phyloP scores from a whole-genome alignment of 2,797 vertebrate species.

The Gambusia yucatana region DNA sequence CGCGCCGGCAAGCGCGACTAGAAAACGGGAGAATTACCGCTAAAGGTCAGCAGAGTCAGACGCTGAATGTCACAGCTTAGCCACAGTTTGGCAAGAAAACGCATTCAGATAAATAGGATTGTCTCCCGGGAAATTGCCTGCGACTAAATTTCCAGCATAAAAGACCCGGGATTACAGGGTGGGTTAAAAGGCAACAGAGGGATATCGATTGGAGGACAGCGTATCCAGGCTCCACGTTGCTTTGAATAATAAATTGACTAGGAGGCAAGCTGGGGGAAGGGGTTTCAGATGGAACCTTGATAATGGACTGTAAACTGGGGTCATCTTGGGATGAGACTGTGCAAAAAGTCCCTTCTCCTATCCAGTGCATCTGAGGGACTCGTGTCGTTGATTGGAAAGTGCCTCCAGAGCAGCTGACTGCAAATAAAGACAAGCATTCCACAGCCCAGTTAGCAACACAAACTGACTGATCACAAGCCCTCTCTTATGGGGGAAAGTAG shows the following conservation, averaged over 20 bases:
- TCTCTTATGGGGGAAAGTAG: constrained; percentile 42
- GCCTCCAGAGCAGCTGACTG: constrained; percentile 65
- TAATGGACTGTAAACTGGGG: constrained; percentile 58
- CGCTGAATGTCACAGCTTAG: constrained; percentile 80
- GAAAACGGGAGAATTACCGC: constrained; percentile 72
- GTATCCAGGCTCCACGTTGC: constrained; percentile 67
- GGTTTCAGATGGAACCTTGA: constrained; percentile 59
- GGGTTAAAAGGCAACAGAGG: constrained; percentile 73
- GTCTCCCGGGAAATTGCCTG: constrained; percentile 63
- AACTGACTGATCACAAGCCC: constrained; percentile 48
- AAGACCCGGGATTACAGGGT: constrained; percentile 71
- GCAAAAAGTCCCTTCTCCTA: constrained; percentile 60
- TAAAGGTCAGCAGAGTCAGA: constrained; percentile 81
- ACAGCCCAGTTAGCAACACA: constrained; percentile 67
- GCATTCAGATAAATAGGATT: constrained; percentile 75
- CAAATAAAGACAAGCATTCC: constrained; percentile 72
- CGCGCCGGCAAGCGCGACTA: constrained; percentile 36
- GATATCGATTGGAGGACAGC: constrained; percentile 76
- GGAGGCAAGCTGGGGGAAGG: constrained; percentile 36
- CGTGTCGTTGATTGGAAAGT: constrained; percentile 63
- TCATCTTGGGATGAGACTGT: constrained; percentile 59
- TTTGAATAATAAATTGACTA: constrained; percentile 76
- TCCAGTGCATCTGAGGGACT: constrained; percentile 62
- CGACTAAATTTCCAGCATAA: constrained; percentile 68
- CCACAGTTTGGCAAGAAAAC: constrained; percentile 71